Base-by-base conservation (phyloP, 2,113 vertebrate genomes). In the Cyanoramphus novaezelandiae region DNA sequence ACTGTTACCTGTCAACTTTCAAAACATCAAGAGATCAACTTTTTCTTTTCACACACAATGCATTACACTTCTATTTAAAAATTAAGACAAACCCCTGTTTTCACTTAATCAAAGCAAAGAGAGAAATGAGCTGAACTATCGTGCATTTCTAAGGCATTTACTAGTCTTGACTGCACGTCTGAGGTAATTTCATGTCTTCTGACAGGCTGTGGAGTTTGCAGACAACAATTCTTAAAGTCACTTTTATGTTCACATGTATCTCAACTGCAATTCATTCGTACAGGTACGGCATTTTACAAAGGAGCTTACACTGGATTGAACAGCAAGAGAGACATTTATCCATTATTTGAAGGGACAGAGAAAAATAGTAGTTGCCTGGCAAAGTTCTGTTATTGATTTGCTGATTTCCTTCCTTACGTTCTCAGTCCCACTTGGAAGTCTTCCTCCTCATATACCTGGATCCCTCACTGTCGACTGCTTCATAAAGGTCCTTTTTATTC, bases 401-500 rank as follows among this genome's bases (percentile, higher is more conserved):
- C 41, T 44, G 37, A 71, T 52, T 77, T 95, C 49, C 28, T 90
- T 87, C 69, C 52, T 91, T 52, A 88, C 1, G 21, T 53, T 41
- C 31, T 98, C 94, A 99, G 97, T 99, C 99, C 99, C 99, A 99
- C 94, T 98, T 99, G 47, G 99, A 99, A 21, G 98, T 98, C 95
- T 98, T 99, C 92, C 98, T 98, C 93, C 98, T 99, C 97, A 97
- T 99, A 59, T 98, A 97, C 59, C 97, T 98, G 95, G 98, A 98
- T 8, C 99, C 99, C 13, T 99, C 98, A 62, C 98, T 98, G 97
- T 99, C 98, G 4, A 99, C 29, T 25, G 98, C 99, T 98, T 99
- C 99, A 8, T 98, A 99, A 21, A 99, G 98, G 70, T 99, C 98
- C 88, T 98, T 98, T 76, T 98, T 98, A 76, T 99, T 99, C 64